A percentile compares a stretch with the other conserved stretches of the same genome.
Evolutionary conservation across 1,140 invertebrate genomes (phyloP).

Genomic region (Mycetomoellerius zeteki): DNA sequence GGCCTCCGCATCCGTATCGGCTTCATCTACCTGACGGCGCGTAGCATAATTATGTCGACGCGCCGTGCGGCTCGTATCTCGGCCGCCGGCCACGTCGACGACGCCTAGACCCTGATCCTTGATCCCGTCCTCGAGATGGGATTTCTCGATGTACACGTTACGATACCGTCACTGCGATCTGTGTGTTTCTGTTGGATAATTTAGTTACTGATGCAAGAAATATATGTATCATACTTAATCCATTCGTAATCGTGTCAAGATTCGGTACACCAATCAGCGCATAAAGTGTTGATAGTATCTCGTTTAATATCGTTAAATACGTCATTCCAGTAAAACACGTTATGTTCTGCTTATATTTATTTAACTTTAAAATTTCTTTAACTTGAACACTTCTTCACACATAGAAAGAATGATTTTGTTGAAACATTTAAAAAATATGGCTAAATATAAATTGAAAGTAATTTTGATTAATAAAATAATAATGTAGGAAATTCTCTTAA

Average conservation of each 20-base stretch:
- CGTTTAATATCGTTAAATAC: background rate
- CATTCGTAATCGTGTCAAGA: background rate
- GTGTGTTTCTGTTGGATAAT: background rate
- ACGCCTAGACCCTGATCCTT: conserved; percentile 74
- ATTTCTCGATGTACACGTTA: conserved; percentile 66
- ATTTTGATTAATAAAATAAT: too few relatives aligned
- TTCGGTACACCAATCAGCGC: background rate
- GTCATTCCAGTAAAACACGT: background rate
- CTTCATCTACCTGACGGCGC: conserved; percentile 81
- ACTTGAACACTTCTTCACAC: too few relatives aligned
- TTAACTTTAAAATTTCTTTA: background rate
- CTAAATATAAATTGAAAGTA: too few relatives aligned
- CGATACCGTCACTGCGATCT: conserved; percentile 29
- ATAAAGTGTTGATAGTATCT: background rate
- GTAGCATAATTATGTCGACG: conserved; percentile 81
- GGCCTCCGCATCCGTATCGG: conserved; percentile 76
- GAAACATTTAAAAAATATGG: too few relatives aligned
- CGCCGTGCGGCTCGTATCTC: conserved; percentile 64
- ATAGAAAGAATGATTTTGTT: too few relatives aligned
- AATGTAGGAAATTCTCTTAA: too few relatives aligned
- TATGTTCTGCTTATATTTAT: background rate
- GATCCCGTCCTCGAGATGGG: conserved; percentile 72
- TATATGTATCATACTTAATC: background rate
- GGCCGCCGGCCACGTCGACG: conserved; percentile 69
- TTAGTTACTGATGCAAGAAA: conserved; percentile 3